These are phyloP conservation scores for Pharmacophagus antenor DNA, from an alignment of 2,888 invertebrate species.

Conservation along the genomic window DNA sequence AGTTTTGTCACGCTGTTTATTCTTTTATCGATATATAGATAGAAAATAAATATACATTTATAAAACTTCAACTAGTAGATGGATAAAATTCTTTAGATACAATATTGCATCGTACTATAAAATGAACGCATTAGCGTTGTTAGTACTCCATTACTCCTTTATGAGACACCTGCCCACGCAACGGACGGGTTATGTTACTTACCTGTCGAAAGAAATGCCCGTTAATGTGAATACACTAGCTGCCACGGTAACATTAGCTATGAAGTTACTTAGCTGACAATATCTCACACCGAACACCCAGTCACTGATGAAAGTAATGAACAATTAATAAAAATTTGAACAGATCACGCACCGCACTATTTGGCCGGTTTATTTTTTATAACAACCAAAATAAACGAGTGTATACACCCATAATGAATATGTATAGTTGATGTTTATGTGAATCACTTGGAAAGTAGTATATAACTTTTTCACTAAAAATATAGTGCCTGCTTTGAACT, in stretches of 20 bases:
- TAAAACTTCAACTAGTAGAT: no score
- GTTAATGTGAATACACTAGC: conserved; percentile 97
- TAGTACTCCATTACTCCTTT: no score
- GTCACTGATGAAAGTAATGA: conserved; percentile 78
- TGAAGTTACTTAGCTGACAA: conserved; percentile 94
- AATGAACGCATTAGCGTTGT: no score
- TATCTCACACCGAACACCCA: conserved; percentile 95
- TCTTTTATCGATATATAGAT: no score
- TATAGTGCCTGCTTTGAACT: neutral
- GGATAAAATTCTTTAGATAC: no score
- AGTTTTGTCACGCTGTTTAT: no score
- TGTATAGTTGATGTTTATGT: neutral
- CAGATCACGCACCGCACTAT: neutral
- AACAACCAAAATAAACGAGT: no score
- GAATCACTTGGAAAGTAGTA: neutral
- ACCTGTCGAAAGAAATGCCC: conserved; percentile 97
- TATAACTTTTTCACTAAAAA: neutral
- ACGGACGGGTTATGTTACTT: conserved; percentile 42
- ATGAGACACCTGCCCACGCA: neutral
- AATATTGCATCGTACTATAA: no score
- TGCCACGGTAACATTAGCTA: conserved; percentile 94
- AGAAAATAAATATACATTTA: no score
- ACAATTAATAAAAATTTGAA: conserved; percentile 1
- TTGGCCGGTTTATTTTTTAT: neutral
- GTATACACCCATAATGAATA: neutral